Conservation (phyloP, 2,888 invertebrate genomes). For the Dilophus febrilis region DNA sequence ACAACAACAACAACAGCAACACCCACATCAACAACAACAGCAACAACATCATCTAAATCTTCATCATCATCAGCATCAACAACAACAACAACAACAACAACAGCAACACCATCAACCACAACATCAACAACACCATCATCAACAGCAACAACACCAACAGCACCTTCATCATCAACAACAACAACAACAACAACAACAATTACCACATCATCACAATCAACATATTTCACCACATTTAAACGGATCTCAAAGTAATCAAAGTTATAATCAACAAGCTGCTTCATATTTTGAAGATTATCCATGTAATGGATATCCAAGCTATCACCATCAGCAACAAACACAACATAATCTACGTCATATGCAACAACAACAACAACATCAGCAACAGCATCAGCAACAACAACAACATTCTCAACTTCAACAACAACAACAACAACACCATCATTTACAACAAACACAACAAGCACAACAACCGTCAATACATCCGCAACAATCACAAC, state of each 20-base stretch:
- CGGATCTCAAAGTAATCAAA: no score
- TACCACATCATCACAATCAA: not conserved
- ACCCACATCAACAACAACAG: slow-evolving; percentile 24
- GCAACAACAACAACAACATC: not conserved
- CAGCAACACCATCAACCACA: not conserved
- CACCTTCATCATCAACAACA: slow-evolving; percentile 21
- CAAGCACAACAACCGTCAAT: slow-evolving; percentile 24
- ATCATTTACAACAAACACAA: not conserved
- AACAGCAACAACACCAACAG: slow-evolving; percentile 13
- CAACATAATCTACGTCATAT: slow-evolving; percentile 14
- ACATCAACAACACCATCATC: slow-evolving; percentile 4
- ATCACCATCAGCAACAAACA: slow-evolving; percentile 21
- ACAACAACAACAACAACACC: slow-evolving; percentile 2
- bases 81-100: not conserved
- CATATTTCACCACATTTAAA: not conserved
- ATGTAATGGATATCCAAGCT: no score
- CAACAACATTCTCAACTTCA: not conserved
- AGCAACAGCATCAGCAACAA: slow-evolving; percentile 25
- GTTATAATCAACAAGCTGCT: no score
- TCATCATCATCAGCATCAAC: slow-evolving; percentile 1
- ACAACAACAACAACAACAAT: slow-evolving; percentile 13
- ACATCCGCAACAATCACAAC: slow-evolving; percentile 12
- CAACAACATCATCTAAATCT: slow-evolving; percentile 13
- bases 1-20: slow-evolving; percentile 8
- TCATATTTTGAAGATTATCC: no score